Evolutionary conservation across 2,797 vertebrate species (phyloP), one percentile per base, ranked within the genome.

Genomic region (Enteromius treurensis): DNA sequence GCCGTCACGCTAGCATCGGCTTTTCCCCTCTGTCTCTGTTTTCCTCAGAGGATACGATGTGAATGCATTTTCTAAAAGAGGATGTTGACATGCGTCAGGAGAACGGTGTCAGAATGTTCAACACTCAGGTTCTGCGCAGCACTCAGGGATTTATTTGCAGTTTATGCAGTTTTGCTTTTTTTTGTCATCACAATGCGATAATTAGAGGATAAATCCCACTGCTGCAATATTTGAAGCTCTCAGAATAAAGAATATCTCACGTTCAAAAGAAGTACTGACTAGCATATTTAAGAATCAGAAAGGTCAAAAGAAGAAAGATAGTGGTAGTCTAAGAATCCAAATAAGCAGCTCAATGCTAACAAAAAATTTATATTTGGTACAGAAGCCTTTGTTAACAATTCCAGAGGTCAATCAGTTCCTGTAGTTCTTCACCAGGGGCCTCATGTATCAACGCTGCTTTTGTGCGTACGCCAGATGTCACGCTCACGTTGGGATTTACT

Each of bases 11-110:
- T 78, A 88, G 69, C 86, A 79, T 78, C 55, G 45, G 74, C 85
- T 81, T 86, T 70, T 49, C 71, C 82, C 74, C 53, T 77, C 64
- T 85, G 85, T 80, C 68, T 81, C 58, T 81, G 60, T 81, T 85
- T 75, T 83, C 73, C 73, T 86, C 88, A 79, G 83, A 76, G 87
- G 88, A 89, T 88, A 86, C 83, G 49, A 68, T 5, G 45, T 87
- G 90, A 92, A 91, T 91, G 90, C 79, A 23, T 90, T 86, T 86
- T 89, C 88, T 86, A 89, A 91, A 89, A 82, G 64, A 65, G 84
- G 85, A 87, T 87, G 83, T 84, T 86, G 89, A 91, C 85, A 87
- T 88, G 81, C 83, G 80, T 90, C 88, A 80, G 74, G 84, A 49
- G 78, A 83, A 84, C 53, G 37, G 45, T 84, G 86, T 90, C 88